Percentiles rank a stretch among this genome's conserved stretches.
Evolutionary conservation across 2,888 invertebrate species (phyloP).

Genomic region (Sinohyriopsis cumingii): DNA sequence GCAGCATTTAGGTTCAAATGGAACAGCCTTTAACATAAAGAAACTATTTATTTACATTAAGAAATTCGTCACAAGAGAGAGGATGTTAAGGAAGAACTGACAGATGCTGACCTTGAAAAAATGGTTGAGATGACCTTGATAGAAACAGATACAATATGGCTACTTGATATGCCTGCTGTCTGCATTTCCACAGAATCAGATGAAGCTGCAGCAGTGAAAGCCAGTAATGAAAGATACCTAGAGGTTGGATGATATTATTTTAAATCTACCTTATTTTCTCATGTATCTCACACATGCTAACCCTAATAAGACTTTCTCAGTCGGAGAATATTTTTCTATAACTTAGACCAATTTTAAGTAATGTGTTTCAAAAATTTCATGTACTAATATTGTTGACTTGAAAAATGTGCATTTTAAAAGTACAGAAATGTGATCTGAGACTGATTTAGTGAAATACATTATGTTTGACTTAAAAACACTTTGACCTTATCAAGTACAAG

Average conservation of each 20-base stretch:
- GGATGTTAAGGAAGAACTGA: constrained; percentile 63
- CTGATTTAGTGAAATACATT: no score
- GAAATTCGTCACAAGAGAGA: constrained; percentile 61
- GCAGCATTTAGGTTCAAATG: background rate
- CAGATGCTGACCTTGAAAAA: constrained; percentile 64
- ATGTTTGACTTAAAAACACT: no score
- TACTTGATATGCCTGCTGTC: constrained; percentile 67
- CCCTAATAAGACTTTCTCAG: background rate
- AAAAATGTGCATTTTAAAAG: no score
- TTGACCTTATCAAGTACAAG: no score
- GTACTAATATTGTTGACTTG: no score
- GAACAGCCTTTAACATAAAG: background rate
- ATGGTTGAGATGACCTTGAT: constrained; percentile 61
- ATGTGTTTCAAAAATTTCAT: no score
- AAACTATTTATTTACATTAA: constrained; percentile 20
- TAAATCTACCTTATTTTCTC: background rate
- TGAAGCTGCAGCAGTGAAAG: constrained; percentile 57
- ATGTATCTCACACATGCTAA: background rate
- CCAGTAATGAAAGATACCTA: constrained; percentile 60
- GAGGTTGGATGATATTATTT: constrained; percentile 48
- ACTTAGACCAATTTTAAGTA: no score
- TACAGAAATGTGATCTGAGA: no score
- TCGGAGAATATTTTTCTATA: no score
- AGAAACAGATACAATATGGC: constrained; percentile 70
- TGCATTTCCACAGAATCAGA: constrained; percentile 64